Base-by-base conservation (phyloP, 2,797 vertebrate genomes). In the Cyprinella venusta region DNA sequence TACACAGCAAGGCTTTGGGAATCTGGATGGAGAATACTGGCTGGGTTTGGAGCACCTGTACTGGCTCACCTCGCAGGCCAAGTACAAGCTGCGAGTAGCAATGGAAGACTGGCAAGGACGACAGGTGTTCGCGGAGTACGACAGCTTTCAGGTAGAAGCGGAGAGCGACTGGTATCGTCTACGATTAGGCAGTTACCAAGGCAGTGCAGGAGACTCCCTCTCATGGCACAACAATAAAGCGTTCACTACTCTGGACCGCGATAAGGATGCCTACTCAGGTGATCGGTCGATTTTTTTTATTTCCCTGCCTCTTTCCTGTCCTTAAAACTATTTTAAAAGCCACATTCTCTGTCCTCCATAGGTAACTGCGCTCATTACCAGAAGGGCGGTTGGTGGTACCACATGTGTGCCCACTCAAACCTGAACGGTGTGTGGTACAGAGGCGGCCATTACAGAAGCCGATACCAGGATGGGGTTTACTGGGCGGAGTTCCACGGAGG, bases 331-430 rank as follows among this genome's bases (percentile, higher is more conserved):
- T 79, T 52, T 74, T 36, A 40, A 18, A 38, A 54, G 0, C 8
- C 5, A 10, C 42, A 40, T 77, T 87, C 38, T 87, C 70, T 87
- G 36, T 69, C 72, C 61, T 80, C 40, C 30, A 48, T 89, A 98
- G 97, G 97, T 85, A 97, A 97, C 92, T 98, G 97, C 21, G 97
- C 97, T 89, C 95, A 97, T 87, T 97, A 92, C 91, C 97, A 97
- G 87, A 97, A 97, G 85, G 97, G 97, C 7, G 97, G 97, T 81
- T 98, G 97, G 96, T 98, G 97, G 97, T 98, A 98, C 87, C 95
- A 97, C 76, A 96, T 95, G 93, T 98, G 97, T 64, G 97, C 97
- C 75, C 97, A 97, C 88, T 97, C 97, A 71, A 98, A 98, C 87
- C 93, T 97, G 80, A 98, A 98, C 0, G 97, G 97, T 0, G 93